phyloP scores from a whole-genome alignment of 2,888 invertebrate species.

The Leptodirus hochenwartii region DNA sequence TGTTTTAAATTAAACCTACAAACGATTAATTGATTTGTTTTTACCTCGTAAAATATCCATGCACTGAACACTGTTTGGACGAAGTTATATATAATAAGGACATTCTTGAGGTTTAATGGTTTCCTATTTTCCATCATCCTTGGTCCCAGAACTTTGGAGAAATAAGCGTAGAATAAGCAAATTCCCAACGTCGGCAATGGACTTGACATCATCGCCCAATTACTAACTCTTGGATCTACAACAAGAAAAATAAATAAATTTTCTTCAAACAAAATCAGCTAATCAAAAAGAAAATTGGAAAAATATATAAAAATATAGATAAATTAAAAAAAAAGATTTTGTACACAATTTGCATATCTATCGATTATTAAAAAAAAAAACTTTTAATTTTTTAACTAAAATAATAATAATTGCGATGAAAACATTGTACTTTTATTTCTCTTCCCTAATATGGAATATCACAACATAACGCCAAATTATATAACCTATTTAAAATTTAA shows the following conservation, averaged over 20 bases:
- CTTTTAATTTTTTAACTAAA: too few relatives aligned
- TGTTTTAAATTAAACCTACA: neutral
- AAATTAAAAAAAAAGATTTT: constrained; percentile 2
- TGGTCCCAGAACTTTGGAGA: constrained; percentile 70
- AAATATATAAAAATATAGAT: too few relatives aligned
- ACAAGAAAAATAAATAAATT: constrained; percentile 19
- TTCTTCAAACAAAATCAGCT: neutral
- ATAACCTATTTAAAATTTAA: too few relatives aligned
- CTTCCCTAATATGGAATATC: too few relatives aligned
- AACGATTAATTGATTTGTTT: constrained; percentile 10
- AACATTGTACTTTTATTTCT: too few relatives aligned
- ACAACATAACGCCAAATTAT: too few relatives aligned
- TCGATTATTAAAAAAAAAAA: constrained; percentile 1
- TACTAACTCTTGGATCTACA: constrained; percentile 75
- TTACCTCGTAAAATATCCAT: constrained; percentile 75
- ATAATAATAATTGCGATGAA: too few relatives aligned
- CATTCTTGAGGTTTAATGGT: constrained; percentile 62
- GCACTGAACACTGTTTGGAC: constrained; percentile 79
- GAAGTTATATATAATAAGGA: constrained; percentile 75
- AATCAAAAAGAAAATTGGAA: neutral
- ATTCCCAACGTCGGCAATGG: constrained; percentile 80
- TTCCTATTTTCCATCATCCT: constrained; percentile 78
- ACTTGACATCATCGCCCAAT: constrained; percentile 87
- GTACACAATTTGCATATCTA: constrained; percentile 1
- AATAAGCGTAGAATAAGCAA: constrained; percentile 75